phyloP scores from a whole-genome alignment of 2,797 vertebrate genomes.

The Xiphophorus birchmanni region DNA sequence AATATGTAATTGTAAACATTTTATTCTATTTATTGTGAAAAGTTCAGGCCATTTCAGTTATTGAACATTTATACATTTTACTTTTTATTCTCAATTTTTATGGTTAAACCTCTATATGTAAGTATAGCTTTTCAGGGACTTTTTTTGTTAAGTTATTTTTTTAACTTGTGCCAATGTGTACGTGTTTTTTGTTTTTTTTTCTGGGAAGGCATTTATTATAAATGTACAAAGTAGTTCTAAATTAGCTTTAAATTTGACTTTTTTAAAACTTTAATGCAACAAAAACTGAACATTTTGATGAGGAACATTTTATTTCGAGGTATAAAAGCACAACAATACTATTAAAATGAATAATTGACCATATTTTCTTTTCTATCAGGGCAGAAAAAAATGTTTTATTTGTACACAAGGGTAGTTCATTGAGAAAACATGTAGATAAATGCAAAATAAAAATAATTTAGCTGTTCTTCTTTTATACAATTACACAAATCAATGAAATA shows the following conservation, averaged over 20 bases:
- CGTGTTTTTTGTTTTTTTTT: slow-evolving; percentile 2
- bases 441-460: slow-evolving; percentile 93
- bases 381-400: slow-evolving; percentile 81
- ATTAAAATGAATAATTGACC: slow-evolving; percentile 93
- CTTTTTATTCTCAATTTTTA: slow-evolving; percentile 3
- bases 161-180: slow-evolving; percentile 66
- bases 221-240: slow-evolving; percentile 8
- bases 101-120: not conserved
- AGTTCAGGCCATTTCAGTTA: slow-evolving; percentile 15
- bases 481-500: slow-evolving; percentile 91
- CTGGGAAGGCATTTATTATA: slow-evolving; percentile 26
- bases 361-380: slow-evolving; percentile 79
- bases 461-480: slow-evolving; percentile 77
- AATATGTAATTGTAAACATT: not conserved
- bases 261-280: slow-evolving; percentile 38
- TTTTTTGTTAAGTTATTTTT: slow-evolving; percentile 8
- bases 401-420: slow-evolving; percentile 84
- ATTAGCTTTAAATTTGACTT: slow-evolving; percentile 8
- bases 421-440: slow-evolving; percentile 82
- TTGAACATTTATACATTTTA: not conserved
- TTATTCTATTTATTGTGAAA: slow-evolving; percentile 37
- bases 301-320: slow-evolving; percentile 89
- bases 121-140: not conserved
- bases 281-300: slow-evolving; percentile 52
- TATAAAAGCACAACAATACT: slow-evolving; percentile 85